Conservation (phyloP, 2,888 invertebrate genomes). For the Prosopocoilus inquinatus region DNA sequence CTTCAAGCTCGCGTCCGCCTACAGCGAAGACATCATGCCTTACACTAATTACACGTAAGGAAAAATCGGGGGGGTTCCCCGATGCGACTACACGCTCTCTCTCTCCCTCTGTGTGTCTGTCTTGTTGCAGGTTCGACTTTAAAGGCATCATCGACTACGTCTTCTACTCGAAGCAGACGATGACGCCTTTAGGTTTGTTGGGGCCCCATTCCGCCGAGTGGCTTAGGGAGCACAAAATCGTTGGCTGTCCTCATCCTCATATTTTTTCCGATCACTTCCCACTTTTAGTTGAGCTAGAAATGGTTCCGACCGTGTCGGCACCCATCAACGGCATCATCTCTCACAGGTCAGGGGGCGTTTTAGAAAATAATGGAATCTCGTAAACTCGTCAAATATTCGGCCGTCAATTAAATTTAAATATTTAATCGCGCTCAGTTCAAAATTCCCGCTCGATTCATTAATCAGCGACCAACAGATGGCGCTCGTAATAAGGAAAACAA, state of each 20-base stretch:
- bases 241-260: conserved; percentile 97
- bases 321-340: conserved; percentile 77
- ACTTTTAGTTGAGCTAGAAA: conserved; percentile 84
- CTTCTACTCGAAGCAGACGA: conserved; percentile 93
- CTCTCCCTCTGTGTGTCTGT: too few relatives aligned
- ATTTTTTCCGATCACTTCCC: conserved; percentile 97
- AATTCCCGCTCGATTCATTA: too few relatives aligned
- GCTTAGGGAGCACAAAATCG: conserved; percentile 93
- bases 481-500: too few relatives aligned
- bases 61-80: conserved; percentile 7
- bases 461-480: too few relatives aligned
- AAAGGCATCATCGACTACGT: conserved; percentile 99
- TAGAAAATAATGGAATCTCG: not conserved
- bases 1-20: conserved; percentile 92
- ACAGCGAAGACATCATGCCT: conserved; percentile 94
- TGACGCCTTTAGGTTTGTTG: conserved; percentile 91
- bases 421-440: too few relatives aligned
- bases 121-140: conserved; percentile 85
- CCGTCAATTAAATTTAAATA: too few relatives aligned
- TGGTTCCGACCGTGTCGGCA: conserved; percentile 74
- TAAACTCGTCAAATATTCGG: too few relatives aligned
- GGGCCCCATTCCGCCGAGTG: conserved; percentile 93
- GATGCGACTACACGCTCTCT: too few relatives aligned
- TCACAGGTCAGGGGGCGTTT: conserved; percentile 64
- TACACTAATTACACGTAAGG: conserved; percentile 97